Conservation (phyloP, 2,113 vertebrate species). For the Menidia beryllina region DNA sequence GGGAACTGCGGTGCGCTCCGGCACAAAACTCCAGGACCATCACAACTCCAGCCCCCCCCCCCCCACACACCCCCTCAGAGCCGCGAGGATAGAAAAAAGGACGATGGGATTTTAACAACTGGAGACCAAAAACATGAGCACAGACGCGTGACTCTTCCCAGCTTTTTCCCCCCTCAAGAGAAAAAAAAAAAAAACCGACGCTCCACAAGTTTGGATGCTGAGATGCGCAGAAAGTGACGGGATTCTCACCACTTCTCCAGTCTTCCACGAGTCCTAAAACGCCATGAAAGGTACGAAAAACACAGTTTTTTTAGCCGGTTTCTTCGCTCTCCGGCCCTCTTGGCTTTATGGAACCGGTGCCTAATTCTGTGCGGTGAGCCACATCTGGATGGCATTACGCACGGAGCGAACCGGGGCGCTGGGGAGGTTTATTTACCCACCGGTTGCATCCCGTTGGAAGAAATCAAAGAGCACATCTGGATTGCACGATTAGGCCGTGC, state of each 20-base stretch:
- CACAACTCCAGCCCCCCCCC: conserved; percentile 33
- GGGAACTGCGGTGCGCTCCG: conserved; percentile 7
- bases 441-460: conserved; percentile 2
- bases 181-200: too few relatives aligned
- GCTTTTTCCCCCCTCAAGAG: too few relatives aligned
- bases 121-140: conserved; percentile 40
- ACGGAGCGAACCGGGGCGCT: conserved; percentile 81
- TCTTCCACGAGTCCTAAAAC: conserved; percentile 64
- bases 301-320: too few relatives aligned
- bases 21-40: conserved; percentile 15
- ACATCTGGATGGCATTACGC: conserved; percentile 91
- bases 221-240: conserved; percentile 76
- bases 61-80: conserved; percentile 2
- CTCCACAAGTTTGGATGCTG: conserved; percentile 70
- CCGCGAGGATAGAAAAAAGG: neutral
- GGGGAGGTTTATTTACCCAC: conserved; percentile 62
- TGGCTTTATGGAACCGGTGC: neutral
- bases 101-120: conserved; percentile 71
- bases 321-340: neutral
- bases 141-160: neutral
- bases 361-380: conserved; percentile 23
- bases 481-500: neutral
- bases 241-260: conserved; percentile 70
- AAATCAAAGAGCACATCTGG: neutral
- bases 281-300: conserved; percentile 82